These are phyloP conservation scores for Gnatocerus cornutus DNA, from an alignment of 2,888 invertebrate genomes.

Conservation along the genomic window DNA sequence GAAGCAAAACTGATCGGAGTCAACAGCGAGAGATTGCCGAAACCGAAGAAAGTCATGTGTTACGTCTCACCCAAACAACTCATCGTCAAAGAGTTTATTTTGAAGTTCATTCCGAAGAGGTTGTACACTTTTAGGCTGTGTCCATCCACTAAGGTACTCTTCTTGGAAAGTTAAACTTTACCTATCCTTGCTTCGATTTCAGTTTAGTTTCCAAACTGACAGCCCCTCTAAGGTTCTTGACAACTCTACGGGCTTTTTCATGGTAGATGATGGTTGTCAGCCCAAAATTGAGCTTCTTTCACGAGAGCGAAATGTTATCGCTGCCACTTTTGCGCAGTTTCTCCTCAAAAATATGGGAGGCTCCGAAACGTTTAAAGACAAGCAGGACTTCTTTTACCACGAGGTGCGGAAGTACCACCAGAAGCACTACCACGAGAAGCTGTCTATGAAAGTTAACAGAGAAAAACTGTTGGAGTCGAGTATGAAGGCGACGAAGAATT, in stretches of 20 bases:
- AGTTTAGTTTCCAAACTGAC: conserved; percentile 60
- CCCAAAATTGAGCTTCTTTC: conserved; percentile 88
- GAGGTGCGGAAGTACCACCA: conserved; percentile 88
- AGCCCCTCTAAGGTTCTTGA: conserved; percentile 73
- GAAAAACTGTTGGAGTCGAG: conserved; percentile 87
- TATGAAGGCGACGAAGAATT: conserved; percentile 90
- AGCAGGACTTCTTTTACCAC: conserved; percentile 78
- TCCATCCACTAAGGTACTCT: conserved; percentile 90
- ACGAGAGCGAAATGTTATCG: conserved; percentile 90
- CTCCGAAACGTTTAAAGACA: conserved; percentile 90
- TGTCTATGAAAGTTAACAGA: conserved; percentile 86
- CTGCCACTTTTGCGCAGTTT: conserved; percentile 93
- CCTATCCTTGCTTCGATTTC: too few species aligned
- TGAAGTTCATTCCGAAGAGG: conserved; percentile 94
- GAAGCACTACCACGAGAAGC: conserved; percentile 90
- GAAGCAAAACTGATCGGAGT: conserved; percentile 84
- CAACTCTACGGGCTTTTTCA: conserved; percentile 77
- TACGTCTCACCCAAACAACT: conserved; percentile 94
- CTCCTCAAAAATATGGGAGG: conserved; percentile 95
- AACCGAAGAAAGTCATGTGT: conserved; percentile 91
- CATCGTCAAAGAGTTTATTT: conserved; percentile 92
- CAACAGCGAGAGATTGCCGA: conserved; percentile 76
- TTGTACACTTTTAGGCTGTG: conserved; percentile 93
- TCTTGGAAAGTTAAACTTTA: too few species aligned
- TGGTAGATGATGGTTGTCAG: conserved; percentile 93